phyloP scores from a whole-genome alignment of 2,888 invertebrate genomes.

The Microplitis deprimator region DNA sequence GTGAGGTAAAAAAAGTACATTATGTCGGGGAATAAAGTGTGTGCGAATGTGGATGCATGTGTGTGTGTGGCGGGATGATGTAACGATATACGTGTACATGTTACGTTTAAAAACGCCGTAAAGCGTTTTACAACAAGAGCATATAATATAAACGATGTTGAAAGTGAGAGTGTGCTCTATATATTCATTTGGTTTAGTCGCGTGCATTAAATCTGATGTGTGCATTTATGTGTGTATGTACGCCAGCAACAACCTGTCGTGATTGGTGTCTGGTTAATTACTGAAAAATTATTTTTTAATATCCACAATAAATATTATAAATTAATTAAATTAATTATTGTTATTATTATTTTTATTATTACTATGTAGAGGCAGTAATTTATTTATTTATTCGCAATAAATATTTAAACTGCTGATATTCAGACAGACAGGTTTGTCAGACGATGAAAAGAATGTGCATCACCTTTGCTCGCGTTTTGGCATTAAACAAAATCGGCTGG shows the following conservation, averaged over 20 bases:
- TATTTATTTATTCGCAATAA: background rate
- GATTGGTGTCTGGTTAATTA: constrained; percentile 32
- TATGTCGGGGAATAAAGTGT: background rate
- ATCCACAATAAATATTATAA: background rate
- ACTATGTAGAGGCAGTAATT: background rate
- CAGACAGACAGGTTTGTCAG: too few species aligned
- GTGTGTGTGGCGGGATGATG: background rate
- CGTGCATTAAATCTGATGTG: constrained; percentile 35
- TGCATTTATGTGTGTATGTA: background rate
- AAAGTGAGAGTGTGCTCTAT: constrained; percentile 50
- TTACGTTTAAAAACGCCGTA: constrained; percentile 50
- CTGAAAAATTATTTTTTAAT: constrained; percentile 15
- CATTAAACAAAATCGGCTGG: constrained; percentile 12
- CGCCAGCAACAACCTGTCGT: constrained; percentile 19
- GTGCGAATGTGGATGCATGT: background rate
- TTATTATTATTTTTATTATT: constrained; percentile 8
- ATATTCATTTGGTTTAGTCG: constrained; percentile 19
- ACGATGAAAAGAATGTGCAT: background rate
- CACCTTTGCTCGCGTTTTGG: constrained; percentile 3
- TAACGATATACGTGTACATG: background rate
- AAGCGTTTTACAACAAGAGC: constrained; percentile 56
- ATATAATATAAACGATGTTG: constrained; percentile 53
- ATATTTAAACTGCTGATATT: too few species aligned
- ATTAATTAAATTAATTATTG: background rate
- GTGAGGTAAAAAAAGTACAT: background rate